Percentiles rank a stretch among this genome's conserved stretches.
Evolutionary conservation across 2,888 invertebrate genomes (phyloP).

Genomic region (Stegana nigrithorax): DNA sequence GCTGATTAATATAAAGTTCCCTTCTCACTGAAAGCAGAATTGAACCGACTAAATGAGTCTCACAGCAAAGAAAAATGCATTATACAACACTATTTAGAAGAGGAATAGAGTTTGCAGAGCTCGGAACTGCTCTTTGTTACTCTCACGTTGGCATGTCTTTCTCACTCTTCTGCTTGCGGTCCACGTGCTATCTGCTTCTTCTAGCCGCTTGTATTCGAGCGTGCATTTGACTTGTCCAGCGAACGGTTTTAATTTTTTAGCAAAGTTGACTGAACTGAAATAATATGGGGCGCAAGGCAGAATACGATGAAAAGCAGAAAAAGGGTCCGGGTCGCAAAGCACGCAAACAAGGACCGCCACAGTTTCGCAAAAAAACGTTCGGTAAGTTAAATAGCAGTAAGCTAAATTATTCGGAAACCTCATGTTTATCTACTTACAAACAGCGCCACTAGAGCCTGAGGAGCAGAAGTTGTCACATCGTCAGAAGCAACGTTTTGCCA

Average conservation of each 20-base stretch:
- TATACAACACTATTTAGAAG: no score
- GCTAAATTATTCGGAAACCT: not conserved
- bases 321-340: slow-evolving; percentile 89
- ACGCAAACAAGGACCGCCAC: slow-evolving; percentile 86
- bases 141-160: slow-evolving; percentile 5
- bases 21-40: no score
- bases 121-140: not conserved
- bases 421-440: not conserved
- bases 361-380: slow-evolving; percentile 63
- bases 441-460: slow-evolving; percentile 69
- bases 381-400: slow-evolving; percentile 48
- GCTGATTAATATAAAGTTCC: no score
- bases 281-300: slow-evolving; percentile 87
- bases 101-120: no score
- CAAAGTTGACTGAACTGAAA: not conserved
- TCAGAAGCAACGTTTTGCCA: slow-evolving; percentile 77
- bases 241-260: no score
- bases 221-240: no score
- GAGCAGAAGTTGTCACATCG: slow-evolving; percentile 76
- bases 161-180: not conserved
- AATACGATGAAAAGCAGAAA: slow-evolving; percentile 80
- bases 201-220: no score
- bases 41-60: no score
- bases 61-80: no score
- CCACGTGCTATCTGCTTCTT: not conserved